Base-by-base conservation (phyloP, 2,888 invertebrate species). In the Volucella inanis region DNA sequence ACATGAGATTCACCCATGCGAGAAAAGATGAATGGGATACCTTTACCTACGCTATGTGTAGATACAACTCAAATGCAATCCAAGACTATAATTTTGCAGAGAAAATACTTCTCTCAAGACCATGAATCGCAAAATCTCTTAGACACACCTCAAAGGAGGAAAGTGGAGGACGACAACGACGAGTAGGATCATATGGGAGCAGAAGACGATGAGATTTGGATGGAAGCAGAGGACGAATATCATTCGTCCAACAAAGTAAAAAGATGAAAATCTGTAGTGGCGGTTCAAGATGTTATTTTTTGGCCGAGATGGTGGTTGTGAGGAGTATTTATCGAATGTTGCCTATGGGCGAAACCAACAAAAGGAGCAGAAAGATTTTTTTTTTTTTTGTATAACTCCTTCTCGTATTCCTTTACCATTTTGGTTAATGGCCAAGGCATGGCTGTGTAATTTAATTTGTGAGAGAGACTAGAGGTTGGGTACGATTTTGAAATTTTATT, bases 401-500 rank as follows among this genome's bases (percentile, higher is more conserved):
- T 11, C 31, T 47, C 31, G 11, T 9, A 31, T 8, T 15, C 39
- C 41, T 41, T 45, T 41, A 50, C 49, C 14, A 22, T 43, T 49
- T 12, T 62, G 14, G 45, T 31, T 72, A 31, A 52, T 49, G 74
- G 45, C 11, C 43, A 59, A 12, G 43, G 45, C 45, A 52, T 68
- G 55, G 78, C 67, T 65, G 55, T 70, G 83, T 64, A 74, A 83
- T 83, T 83, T 74, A 83, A 83, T 83, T 83, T 78, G 68, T 57
- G 15, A 41, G 68, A 49, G 43, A 38, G 45, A 41, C 38, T 9
- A 68, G 59, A 80, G 80, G 71, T 61, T 54, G 50, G 57, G 39
- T 54, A 71, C 55, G 18, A 50, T 49, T 76, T 76, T 18, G 18
- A 68, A 77, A 52, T 78, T 83, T 83, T 83, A 83, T 79, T 79